Evolutionary conservation across 2,113 vertebrate genomes (phyloP), one percentile per base, ranked within the genome.

Genomic region (Chaetorhynchus papuensis): DNA sequence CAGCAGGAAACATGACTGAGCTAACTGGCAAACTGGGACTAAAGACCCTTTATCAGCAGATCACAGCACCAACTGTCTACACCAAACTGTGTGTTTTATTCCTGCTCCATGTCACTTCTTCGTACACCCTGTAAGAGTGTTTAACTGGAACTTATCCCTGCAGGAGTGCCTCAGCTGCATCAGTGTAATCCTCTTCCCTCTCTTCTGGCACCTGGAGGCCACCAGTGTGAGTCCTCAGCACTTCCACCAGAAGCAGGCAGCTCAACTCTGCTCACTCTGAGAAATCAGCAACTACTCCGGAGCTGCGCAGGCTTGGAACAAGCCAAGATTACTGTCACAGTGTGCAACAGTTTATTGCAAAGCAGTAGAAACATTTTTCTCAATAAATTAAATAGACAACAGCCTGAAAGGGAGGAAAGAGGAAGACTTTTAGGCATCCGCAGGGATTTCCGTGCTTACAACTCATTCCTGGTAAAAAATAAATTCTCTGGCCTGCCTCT

Each of bases 1-100:
- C 94, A 94, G 92, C 66, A 85, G 94, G 91, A 85, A 87, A 76
- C 60, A 88, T 1, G 35, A 85, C 90, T 72, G 85, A 88, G 82
- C 82, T 90, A 86, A 95, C 91, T 31, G 75, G 84, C 63, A 93
- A 87, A 90, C 66, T 53, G 68, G 94, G 71, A 88, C 47, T 49
- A 59, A 74, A 87, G 71, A 8, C 18, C 39, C 35, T 39, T 69
- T 52, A 28, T 63, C 75, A 85, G 92, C 84, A 84, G 80, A 53
- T 28, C 1, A 1, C 47, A 13, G 63, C 41, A 12, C 54, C 89
- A 72, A 42, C 53, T 53, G 53, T 3, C 66, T 39, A 26, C 11
- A 11, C 20, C 74, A 68, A 74, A 41, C 35, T 14, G 37, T 5
- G 50, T 5, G 6, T 35, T 60, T 65, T 10, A 54, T 59, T 90